Evolutionary conservation across 92 coral and sea anemone species (phyloP).

Genomic region (Pocillopora grandis): DNA sequence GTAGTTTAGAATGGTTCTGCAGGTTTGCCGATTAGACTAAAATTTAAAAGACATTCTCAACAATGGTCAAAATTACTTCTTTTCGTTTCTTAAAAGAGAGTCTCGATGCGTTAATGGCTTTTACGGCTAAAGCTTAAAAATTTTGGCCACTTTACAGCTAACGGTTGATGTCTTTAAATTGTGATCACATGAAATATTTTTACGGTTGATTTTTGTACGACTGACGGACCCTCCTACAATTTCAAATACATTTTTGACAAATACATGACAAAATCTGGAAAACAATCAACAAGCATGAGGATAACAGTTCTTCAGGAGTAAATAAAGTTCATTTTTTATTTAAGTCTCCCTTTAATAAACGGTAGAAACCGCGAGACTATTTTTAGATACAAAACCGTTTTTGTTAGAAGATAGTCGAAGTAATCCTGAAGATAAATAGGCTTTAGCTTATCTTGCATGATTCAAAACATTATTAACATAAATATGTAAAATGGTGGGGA

Average conservation of each 20-base stretch:
- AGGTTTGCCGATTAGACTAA: not conserved
- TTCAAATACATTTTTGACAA: constrained; percentile 3
- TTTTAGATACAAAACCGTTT: not conserved
- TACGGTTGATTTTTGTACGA: too few species aligned
- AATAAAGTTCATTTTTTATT: not conserved
- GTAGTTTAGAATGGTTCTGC: not conserved
- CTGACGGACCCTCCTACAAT: not conserved
- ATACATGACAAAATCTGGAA: not conserved
- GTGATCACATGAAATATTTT: too few species aligned
- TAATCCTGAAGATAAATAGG: too few species aligned
- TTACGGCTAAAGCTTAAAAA: too few species aligned
- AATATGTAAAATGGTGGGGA: too few species aligned
- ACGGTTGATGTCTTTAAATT: too few species aligned
- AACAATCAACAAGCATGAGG: not conserved
- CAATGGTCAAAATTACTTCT: not conserved
- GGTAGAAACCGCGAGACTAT: not conserved
- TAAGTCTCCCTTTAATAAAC: not conserved
- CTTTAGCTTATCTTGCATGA: too few species aligned
- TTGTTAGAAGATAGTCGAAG: too few species aligned
- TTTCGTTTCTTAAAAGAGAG: too few species aligned
- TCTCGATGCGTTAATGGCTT: too few species aligned
- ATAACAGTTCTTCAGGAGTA: not conserved
- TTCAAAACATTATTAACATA: too few species aligned
- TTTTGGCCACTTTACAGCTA: too few species aligned
- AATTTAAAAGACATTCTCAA: not conserved